These are phyloP conservation scores for Agonopterix heracliana DNA, from an alignment of 2,888 invertebrate species.

Conservation along the genomic window DNA sequence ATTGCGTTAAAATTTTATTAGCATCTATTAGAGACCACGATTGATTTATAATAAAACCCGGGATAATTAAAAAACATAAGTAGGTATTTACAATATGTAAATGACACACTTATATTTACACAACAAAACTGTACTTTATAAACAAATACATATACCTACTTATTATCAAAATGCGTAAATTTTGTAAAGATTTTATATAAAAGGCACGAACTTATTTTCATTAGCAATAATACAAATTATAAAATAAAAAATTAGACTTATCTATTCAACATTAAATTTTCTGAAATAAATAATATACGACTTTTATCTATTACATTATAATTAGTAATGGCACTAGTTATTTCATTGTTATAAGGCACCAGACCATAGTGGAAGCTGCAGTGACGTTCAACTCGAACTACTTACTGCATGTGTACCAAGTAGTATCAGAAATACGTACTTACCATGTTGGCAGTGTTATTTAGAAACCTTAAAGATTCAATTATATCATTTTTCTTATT, in stretches of 20 bases:
- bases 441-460: conserved; percentile 20
- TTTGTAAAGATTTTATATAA: conserved; percentile 4
- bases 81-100: conserved; percentile 30
- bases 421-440: background rate
- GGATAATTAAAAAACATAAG: conserved; percentile 20
- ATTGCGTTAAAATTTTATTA: conserved; percentile 46
- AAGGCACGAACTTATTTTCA: conserved; percentile 18
- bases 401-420: background rate
- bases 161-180: conserved; percentile 4
- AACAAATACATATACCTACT: background rate
- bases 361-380: conserved; percentile 20
- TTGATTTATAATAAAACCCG: conserved; percentile 30
- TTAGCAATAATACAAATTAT: conserved; percentile 13
- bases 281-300: conserved; percentile 28
- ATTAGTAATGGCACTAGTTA: conserved; percentile 64
- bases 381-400: conserved; percentile 1
- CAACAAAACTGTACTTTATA: conserved; percentile 1
- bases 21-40: conserved; percentile 48
- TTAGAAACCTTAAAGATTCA: background rate
- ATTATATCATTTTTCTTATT: background rate
- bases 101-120: conserved; percentile 1
- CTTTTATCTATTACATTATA: conserved; percentile 25
- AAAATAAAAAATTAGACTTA: conserved; percentile 18
- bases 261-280: conserved; percentile 13
- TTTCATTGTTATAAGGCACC: conserved; percentile 41